Base-by-base conservation (phyloP, 2,113 vertebrate species). In the Ifrita kowaldi region DNA sequence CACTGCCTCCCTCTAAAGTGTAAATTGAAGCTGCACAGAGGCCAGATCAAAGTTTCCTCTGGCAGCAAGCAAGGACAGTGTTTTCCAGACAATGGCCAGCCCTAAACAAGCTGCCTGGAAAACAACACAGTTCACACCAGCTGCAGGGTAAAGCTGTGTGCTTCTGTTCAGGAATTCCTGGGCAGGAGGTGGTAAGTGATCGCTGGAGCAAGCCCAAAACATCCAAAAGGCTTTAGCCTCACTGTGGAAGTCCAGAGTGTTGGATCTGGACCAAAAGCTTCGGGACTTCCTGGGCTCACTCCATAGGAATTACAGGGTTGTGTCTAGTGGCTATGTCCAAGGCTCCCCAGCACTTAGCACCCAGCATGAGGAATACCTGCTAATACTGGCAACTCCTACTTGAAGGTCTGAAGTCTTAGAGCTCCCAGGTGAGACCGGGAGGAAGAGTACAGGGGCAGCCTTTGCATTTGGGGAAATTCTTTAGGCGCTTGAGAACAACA, bases 101-200 rank as follows among this genome's bases (percentile, higher is more conserved):
- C 8, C 7, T 53, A 28, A 83, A 65, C 6, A 67, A 75, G 30
- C 13, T 78, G 64, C 4, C 33, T 64, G 33, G 42, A 74, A 87
- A 47, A 35, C 52, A 74, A 35, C 12, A 27, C 7, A 17, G 17
- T 7, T 64, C 35, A 47, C 17, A 30, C 7, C 17, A 73, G 7
- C 22, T 52, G 3, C 0, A 1, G 5, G 28, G 28, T 0, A 8
- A 74, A 24, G 17, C 0, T 50, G 12, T 1, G 0, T 14, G 6
- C 6, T 75, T 79, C 67, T 39, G 8, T n/a, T 68, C 35, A 76
- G 39, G 30, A 88, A 23, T 23, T 65, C 8, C 46, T 42, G 68
- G n/a, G 23, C 20, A 86, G 70, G 59, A 1, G 1, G 10, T 4
- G 28, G 6, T n/a, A 71, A 64, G 9, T 8, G 37, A 39, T 30